phyloP scores from a whole-genome alignment of 1,140 invertebrate genomes.

The Lasioglossum albipes region DNA sequence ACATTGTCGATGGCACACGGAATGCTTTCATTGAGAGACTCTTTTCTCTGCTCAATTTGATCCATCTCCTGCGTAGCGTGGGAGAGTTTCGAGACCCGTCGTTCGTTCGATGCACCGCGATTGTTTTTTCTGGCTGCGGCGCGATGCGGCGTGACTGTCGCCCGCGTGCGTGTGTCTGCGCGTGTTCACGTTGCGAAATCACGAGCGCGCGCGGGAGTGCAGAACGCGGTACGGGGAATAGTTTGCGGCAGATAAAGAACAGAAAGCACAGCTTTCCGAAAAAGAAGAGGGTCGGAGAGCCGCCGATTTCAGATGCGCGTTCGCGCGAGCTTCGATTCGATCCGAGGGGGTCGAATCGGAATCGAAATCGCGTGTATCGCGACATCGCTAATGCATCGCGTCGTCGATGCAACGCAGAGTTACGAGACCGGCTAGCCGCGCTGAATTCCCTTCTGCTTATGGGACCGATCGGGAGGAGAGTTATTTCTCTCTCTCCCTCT shows the following conservation, averaged over 20 bases:
- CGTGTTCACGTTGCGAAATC: conserved; percentile 41
- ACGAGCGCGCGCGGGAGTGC: conserved; percentile 54
- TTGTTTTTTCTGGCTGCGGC: not conserved
- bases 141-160: too few species aligned
- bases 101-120: not conserved
- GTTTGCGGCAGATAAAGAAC: conserved; percentile 54
- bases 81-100: too few species aligned
- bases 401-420: conserved; percentile 58
- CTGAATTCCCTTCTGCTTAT: conserved; percentile 44
- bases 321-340: too few species aligned
- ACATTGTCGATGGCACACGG: too few species aligned
- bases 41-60: too few species aligned
- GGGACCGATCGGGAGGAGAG: conserved; percentile 14
- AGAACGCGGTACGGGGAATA: conserved; percentile 56
- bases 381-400: conserved; percentile 62
- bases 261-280: not conserved
- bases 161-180: conserved; percentile 6
- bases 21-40: too few species aligned
- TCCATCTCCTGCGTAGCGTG: too few species aligned
- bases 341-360: too few species aligned
- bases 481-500: too few species aligned
- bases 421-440: conserved; percentile 35
- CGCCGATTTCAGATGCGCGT: too few species aligned
- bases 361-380: conserved; percentile 19
- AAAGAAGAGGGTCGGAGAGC: not conserved